Percentiles rank a stretch among this genome's conserved stretches.
Evolutionary conservation across 2,797 vertebrate species (phyloP).

Genomic region (Fringilla coelebs): DNA sequence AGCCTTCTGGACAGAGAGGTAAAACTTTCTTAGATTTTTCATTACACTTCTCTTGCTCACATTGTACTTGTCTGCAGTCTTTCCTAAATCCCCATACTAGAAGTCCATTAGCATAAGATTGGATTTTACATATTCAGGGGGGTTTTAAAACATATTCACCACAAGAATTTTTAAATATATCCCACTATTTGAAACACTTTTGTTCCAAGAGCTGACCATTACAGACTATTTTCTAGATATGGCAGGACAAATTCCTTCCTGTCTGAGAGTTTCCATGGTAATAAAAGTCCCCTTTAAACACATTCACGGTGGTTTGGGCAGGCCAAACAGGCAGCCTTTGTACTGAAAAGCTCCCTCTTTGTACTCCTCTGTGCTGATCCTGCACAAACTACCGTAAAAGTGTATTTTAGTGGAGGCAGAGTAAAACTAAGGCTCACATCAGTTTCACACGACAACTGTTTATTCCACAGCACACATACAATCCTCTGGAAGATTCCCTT

Average conservation of each 20-base stretch:
- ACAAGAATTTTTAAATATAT: slow-evolving; percentile 49
- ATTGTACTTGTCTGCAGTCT: background rate
- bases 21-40: background rate
- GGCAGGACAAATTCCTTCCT: slow-evolving; percentile 72
- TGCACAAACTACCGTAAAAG: slow-evolving; percentile 69
- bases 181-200: slow-evolving; percentile 52
- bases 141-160: background rate
- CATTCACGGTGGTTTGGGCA: slow-evolving; percentile 71
- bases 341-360: slow-evolving; percentile 72
- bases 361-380: slow-evolving; percentile 72
- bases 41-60: background rate
- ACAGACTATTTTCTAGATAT: slow-evolving; percentile 71
- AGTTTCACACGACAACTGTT: slow-evolving; percentile 60
- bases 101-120: background rate
- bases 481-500: slow-evolving; percentile 40
- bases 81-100: background rate
- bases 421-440: slow-evolving; percentile 65
- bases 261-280: slow-evolving; percentile 72
- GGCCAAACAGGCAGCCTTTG: slow-evolving; percentile 72
- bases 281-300: slow-evolving; percentile 73
- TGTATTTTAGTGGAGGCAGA: slow-evolving; percentile 68
- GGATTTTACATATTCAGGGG: background rate
- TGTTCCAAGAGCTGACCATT: slow-evolving; percentile 68
- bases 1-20: background rate
- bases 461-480: slow-evolving; percentile 19